Conservation (phyloP, 2,113 vertebrate species). For the Stercorarius parasiticus region DNA sequence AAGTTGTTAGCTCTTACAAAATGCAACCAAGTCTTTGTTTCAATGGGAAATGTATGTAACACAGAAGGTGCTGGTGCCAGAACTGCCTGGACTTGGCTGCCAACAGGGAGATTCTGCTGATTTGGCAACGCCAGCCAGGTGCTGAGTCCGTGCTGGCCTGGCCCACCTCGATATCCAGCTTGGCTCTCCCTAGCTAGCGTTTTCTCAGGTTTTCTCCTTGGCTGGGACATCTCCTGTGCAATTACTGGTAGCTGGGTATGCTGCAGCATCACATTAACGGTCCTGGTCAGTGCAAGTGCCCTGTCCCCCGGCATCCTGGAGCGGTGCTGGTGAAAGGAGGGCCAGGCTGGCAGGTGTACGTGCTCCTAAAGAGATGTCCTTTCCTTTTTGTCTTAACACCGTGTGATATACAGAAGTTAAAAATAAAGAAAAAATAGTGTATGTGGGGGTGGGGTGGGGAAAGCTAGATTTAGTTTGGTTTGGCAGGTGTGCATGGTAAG, state of each 20-base stretch:
- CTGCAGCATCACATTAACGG: too few species aligned
- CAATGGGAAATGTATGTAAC: too few species aligned
- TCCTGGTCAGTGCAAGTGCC: not conserved
- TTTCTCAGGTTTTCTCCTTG: not conserved
- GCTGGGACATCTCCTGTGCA: not conserved
- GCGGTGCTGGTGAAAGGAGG: not conserved
- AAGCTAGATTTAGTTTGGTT: not conserved
- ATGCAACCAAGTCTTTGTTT: not conserved
- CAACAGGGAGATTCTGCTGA: not conserved
- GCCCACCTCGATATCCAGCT: too few species aligned
- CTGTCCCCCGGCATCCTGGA: not conserved
- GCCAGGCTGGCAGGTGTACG: not conserved
- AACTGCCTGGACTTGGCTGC: not conserved
- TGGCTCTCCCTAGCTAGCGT: not conserved
- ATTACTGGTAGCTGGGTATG: not conserved
- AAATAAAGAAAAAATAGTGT: not conserved
- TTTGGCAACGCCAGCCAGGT: not conserved
- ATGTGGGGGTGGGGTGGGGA: not conserved
- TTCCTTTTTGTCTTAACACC: not conserved
- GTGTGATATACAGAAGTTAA: not conserved
- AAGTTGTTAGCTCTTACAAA: not conserved
- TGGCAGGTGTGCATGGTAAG: not conserved
- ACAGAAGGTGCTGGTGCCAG: not conserved
- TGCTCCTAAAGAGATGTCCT: too few species aligned
- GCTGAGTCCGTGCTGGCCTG: not conserved